These are phyloP conservation scores for Metellina segmentata DNA, from an alignment of 2,888 invertebrate genomes.

Conservation along the genomic window DNA sequence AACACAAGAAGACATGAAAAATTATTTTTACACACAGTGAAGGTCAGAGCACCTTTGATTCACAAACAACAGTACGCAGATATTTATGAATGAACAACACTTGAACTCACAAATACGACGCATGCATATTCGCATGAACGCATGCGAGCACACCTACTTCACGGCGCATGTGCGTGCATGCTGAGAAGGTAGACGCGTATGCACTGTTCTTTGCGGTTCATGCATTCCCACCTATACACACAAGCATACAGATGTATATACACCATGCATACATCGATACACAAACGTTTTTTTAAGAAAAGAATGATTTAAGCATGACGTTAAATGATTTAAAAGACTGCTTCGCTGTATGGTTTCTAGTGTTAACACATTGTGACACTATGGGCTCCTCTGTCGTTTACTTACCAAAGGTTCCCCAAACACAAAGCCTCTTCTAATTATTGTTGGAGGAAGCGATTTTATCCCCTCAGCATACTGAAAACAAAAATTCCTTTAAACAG, in stretches of 20 bases:
- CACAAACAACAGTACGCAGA: background rate
- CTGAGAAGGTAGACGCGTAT: constrained; percentile 10
- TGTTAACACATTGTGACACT: constrained; percentile 25
- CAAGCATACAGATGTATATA: constrained; percentile 16
- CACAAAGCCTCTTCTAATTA: constrained; percentile 14
- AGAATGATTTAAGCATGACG: background rate
- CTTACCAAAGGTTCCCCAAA: constrained; percentile 40
- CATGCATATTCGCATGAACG: constrained; percentile 35
- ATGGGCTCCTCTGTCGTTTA: constrained; percentile 10
- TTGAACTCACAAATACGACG: constrained; percentile 1
- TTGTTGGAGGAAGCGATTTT: constrained; percentile 17
- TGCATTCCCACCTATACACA: constrained; percentile 27
- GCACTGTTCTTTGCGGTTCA: background rate
- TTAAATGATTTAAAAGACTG: constrained; percentile 16
- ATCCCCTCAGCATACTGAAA: constrained; percentile 53
- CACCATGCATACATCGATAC: constrained; percentile 34
- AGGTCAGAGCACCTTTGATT: background rate
- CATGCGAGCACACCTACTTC: constrained; percentile 25
- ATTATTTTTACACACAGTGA: background rate
- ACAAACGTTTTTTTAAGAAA: constrained; percentile 2
- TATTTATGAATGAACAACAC: constrained; percentile 1
- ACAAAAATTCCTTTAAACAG: constrained; percentile 57
- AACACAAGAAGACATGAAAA: constrained; percentile 1
- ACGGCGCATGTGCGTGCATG: constrained; percentile 49
- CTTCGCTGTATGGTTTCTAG: background rate